These are phyloP conservation scores for Setipinna tenuifilis DNA, from an alignment of 2,797 vertebrate genomes.

Conservation along the genomic window DNA sequence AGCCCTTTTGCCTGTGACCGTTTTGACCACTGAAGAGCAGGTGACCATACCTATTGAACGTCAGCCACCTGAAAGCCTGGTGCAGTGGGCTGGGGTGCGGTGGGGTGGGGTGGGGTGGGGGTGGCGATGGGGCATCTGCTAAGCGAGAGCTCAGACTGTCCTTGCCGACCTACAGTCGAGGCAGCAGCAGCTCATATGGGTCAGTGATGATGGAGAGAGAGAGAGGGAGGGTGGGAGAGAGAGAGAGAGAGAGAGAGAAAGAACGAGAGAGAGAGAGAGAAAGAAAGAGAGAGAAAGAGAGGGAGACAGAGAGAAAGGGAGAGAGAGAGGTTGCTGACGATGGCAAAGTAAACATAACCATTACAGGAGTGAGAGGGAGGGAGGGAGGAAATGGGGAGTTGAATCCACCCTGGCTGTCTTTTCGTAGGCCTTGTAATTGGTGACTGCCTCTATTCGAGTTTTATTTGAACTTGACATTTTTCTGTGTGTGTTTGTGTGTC, in stretches of 20 bases:
- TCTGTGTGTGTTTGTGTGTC: neutral
- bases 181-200: constrained; percentile 59
- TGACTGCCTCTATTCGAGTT: neutral
- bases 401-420: neutral
- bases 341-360: neutral
- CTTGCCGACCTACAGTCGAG: constrained; percentile 41
- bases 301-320: neutral
- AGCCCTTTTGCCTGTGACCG: constrained; percentile 8
- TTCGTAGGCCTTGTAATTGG: neutral
- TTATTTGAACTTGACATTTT: neutral
- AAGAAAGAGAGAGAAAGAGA: neutral
- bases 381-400: neutral
- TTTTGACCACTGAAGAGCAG: constrained; percentile 41
- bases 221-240: neutral
- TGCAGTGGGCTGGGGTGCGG: too few species aligned
- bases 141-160: constrained; percentile 18
- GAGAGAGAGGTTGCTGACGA: neutral
- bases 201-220: constrained; percentile 46
- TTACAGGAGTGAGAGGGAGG: neutral
- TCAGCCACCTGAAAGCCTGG: neutral
- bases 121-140: constrained; percentile 48
- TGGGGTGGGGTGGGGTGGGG: constrained; percentile 39
- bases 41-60: constrained; percentile 29
- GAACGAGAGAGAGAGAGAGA: neutral
- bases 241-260: neutral